Base-by-base conservation (phyloP, 1,140 invertebrate species). In the Eueides isabella region DNA sequence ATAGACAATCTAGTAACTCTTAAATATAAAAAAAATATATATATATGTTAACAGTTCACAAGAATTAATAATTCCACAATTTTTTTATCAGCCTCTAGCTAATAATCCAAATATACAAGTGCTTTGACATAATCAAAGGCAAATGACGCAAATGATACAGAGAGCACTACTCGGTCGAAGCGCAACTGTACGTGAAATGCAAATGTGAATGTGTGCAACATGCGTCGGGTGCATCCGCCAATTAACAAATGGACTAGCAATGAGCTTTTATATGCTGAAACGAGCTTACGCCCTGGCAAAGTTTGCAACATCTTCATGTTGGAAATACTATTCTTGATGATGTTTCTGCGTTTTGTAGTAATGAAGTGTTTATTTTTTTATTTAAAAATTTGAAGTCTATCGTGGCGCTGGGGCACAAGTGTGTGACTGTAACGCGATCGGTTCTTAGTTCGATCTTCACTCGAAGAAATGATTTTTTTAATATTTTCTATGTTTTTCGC, bases 241-340 rank as follows among this genome's bases (percentile, higher is more conserved):
- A 66, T 66, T 66, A 66, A 38, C 26, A 66, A 66, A 66, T 66
- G 64, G 64, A 66, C 35, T 66, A 11, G 48, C 48, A 55, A 55
- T 55, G 48, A 26, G 48, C 23, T 55, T 11, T 23, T 23, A 55
- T 55, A 11, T 23, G 48, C 11, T 55, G 48, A 55, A 55, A 55
- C 26, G 48, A 26, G 48, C 48, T 55, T 55, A 55, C 19, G 48
- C 19, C 48, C 26, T 2, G 19, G 48, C 19, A 23, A 11, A 55
- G 23, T n/a, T n/a, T n/a, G n/a, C n/a, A n/a, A 55, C 26, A 3
- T 55, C 48, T 26, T 26, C 23, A 9, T 26, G 23, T 26, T 48
- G 5, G 14, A 14, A 1, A 23, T 55, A 12, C 23, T 11, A 26
- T n/a, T n/a, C n/a, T n/a, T 55, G 23, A 9, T 26, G 23, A 16